Evolutionary conservation across 2,797 vertebrate genomes (phyloP).

Genomic region (Notoglanidium macrostoma): DNA sequence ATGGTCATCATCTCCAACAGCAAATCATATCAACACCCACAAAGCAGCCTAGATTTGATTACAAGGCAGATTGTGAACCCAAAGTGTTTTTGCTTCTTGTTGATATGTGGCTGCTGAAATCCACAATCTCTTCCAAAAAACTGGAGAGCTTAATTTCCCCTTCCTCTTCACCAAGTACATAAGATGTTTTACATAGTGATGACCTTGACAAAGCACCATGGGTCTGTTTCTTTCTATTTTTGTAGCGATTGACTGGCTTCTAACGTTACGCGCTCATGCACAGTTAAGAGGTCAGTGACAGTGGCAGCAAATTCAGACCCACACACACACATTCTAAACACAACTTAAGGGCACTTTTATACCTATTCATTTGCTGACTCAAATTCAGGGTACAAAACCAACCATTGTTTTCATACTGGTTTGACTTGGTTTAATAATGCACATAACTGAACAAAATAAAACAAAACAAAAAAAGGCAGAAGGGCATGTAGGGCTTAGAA

Average conservation of each 20-base stretch:
- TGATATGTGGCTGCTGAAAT: neutral
- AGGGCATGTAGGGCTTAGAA: neutral
- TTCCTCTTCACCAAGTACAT: neutral
- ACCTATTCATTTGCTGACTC: neutral
- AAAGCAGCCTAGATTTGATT: neutral
- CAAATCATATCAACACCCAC: neutral
- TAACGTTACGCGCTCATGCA: neutral
- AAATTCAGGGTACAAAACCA: neutral
- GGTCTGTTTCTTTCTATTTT: neutral
- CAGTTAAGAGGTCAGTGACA: neutral
- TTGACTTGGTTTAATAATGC: neutral
- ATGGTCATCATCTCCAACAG: neutral
- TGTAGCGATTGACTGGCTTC: neutral
- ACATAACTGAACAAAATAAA: neutral
- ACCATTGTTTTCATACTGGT: neutral
- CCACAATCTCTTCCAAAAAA: neutral
- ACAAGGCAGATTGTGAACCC: neutral
- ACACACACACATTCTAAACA: neutral
- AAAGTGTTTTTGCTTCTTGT: neutral
- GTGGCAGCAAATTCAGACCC: neutral
- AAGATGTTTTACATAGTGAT: neutral
- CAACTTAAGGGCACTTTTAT: neutral
- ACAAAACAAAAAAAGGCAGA: neutral
- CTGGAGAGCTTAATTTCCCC: neutral
- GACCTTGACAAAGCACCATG: neutral